Conservation (phyloP, 2,797 vertebrate genomes). For the Semotilus atromaculatus region DNA sequence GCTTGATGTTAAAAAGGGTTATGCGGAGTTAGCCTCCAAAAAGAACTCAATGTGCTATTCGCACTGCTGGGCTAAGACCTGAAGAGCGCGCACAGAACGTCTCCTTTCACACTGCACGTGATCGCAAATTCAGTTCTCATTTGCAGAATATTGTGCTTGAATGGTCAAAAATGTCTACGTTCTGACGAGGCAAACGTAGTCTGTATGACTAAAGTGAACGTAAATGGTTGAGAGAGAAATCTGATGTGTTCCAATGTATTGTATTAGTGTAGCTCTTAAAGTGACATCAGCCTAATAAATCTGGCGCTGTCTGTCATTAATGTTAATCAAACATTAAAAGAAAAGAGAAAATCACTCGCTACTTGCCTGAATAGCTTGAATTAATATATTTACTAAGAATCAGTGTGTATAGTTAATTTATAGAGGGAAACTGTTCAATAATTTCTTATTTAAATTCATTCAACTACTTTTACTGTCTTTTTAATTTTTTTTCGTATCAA, state of each 20-base stretch:
- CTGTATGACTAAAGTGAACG: background rate
- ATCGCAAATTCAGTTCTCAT: background rate
- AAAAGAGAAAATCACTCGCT: background rate
- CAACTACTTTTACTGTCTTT: background rate
- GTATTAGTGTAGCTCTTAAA: background rate
- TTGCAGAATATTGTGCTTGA: background rate
- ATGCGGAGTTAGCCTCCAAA: background rate
- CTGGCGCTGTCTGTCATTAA: background rate
- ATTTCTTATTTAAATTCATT: background rate
- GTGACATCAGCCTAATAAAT: background rate
- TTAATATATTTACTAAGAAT: background rate
- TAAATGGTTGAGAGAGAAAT: background rate
- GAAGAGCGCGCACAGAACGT: background rate
- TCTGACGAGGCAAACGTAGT: background rate
- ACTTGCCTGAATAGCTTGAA: background rate
- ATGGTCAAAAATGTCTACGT: background rate
- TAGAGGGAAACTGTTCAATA: background rate
- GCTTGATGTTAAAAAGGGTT: too few species aligned
- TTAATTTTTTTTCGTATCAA: background rate
- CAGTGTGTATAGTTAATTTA: background rate
- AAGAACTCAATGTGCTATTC: background rate
- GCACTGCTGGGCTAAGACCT: background rate
- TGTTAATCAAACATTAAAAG: background rate
- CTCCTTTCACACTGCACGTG: background rate
- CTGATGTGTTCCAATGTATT: background rate